Conservation (phyloP, 1,140 invertebrate species). For the Oncopodura yosiiana region DNA sequence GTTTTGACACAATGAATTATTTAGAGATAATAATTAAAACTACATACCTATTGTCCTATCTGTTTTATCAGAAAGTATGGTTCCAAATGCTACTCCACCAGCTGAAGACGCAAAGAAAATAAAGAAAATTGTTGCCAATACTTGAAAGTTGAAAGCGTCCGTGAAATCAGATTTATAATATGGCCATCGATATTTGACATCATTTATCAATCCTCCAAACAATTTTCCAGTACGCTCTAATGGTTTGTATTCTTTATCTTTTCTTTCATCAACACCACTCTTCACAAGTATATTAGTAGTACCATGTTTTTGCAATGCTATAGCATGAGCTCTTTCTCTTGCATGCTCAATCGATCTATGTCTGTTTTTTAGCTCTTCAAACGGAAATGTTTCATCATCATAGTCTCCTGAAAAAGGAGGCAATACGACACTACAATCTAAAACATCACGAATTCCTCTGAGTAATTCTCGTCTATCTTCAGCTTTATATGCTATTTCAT, state of each 20-base stretch:
- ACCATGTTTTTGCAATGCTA: too few species aligned
- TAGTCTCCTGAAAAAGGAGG: constrained; percentile 90
- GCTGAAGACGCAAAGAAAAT: constrained; percentile 93
- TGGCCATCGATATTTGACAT: constrained; percentile 75
- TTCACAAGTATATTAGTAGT: too few species aligned
- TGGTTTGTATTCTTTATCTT: constrained; percentile 48
- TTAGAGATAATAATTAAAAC: too few species aligned
- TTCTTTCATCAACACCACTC: too few species aligned
- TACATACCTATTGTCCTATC: too few species aligned
- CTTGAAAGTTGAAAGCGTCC: constrained; percentile 78
- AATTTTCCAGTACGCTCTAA: constrained; percentile 60
- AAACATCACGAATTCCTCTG: constrained; percentile 87
- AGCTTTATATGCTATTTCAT: constrained; percentile 83
- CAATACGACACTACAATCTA: constrained; percentile 84
- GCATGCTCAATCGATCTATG: not conserved
- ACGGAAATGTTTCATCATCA: constrained; percentile 83
- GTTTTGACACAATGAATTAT: too few species aligned
- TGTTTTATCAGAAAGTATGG: constrained; percentile 79
- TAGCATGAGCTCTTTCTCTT: not conserved
- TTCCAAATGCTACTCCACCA: constrained; percentile 90
- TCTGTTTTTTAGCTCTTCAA: constrained; percentile 46
- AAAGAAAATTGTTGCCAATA: constrained; percentile 79
- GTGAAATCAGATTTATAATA: constrained; percentile 74
- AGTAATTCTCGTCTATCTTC: constrained; percentile 71
- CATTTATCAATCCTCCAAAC: constrained; percentile 79